Conservation (phyloP, 2,888 invertebrate genomes). For the Onthophagus sagittarius region DNA sequence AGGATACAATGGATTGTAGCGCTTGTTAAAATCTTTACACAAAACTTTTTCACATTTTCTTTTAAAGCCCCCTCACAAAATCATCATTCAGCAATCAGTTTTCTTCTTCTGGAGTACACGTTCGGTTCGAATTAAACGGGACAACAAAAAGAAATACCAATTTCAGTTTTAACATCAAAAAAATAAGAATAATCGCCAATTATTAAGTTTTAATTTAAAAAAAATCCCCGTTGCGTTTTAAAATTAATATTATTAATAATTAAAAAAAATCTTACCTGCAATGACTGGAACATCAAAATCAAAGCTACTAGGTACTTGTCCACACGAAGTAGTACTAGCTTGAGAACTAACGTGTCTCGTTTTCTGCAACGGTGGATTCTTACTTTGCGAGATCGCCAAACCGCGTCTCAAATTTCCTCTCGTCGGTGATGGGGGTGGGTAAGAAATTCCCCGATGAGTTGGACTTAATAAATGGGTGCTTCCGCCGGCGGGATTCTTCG, state of each 20-base stretch:
- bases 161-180: constrained; percentile 19
- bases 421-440: constrained; percentile 77
- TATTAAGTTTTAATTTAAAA: not conserved
- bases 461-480: constrained; percentile 52
- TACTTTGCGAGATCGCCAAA: constrained; percentile 68
- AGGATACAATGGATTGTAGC: constrained; percentile 20
- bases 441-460: constrained; percentile 70
- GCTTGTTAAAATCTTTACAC: constrained; percentile 25
- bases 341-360: constrained; percentile 67
- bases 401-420: constrained; percentile 64
- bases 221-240: too few species aligned
- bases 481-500: constrained; percentile 38
- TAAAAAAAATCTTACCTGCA: constrained; percentile 43
- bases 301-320: constrained; percentile 44
- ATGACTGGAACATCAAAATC: constrained; percentile 53
- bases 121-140: constrained; percentile 15
- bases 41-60: constrained; percentile 15
- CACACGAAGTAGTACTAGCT: constrained; percentile 33
- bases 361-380: constrained; percentile 78
- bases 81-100: constrained; percentile 40
- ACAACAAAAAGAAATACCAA: constrained; percentile 25
- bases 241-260: too few species aligned
- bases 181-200: not conserved
- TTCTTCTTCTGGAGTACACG: constrained; percentile 44
- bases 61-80: constrained; percentile 3